Evolutionary conservation across 2,888 invertebrate species (phyloP), one percentile per base, ranked within the genome.

Genomic region (Drosophila robusta): DNA sequence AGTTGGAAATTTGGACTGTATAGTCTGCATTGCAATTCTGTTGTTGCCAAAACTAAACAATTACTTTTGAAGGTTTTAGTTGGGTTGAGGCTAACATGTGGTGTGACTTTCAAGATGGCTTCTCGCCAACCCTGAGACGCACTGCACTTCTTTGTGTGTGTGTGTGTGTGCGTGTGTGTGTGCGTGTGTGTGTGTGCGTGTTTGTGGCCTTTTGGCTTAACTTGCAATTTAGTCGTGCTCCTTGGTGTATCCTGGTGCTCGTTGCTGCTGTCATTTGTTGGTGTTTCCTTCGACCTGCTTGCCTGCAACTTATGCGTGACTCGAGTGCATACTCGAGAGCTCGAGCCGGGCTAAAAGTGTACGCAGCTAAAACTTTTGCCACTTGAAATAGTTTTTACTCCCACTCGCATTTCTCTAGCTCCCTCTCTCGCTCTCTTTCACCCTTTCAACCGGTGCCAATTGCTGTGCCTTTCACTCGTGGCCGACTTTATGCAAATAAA

Each of bases 311-410:
- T 86, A 86, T 86, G 85, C 85, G 85, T 86, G 85, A 86, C 85
- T 89, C 73, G 69, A 86, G 85, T 86, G 85, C 87, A 84, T 65
- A 75, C 89, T 89, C 82, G 77, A 75, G 86, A 64, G 82, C 81
- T 87, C 54, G 67, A 73, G 76, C 66, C 71, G 66, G 71, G 36
- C 82, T 79, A 76, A 82, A 72, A 88, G 89, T 80, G 80, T 80
- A 80, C 84, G 85, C 87, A 89, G 77, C 89, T 86, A 86, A 86
- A 86, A 86, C 85, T 86, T 85, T 86, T 84, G 61, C 87, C 81
- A 89, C 85, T 86, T 73, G 79, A 84, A 84, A 87, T 84, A 81
- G 84, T 88, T 85, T 85, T 70, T 69, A 72, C 74, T 74, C 62
- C 64, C 69, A 62, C 64, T 62, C 57, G 22, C 62, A 57, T 51